These are phyloP conservation scores for Argyresthia albistria DNA, from an alignment of 2,888 invertebrate genomes.

Conservation along the genomic window DNA sequence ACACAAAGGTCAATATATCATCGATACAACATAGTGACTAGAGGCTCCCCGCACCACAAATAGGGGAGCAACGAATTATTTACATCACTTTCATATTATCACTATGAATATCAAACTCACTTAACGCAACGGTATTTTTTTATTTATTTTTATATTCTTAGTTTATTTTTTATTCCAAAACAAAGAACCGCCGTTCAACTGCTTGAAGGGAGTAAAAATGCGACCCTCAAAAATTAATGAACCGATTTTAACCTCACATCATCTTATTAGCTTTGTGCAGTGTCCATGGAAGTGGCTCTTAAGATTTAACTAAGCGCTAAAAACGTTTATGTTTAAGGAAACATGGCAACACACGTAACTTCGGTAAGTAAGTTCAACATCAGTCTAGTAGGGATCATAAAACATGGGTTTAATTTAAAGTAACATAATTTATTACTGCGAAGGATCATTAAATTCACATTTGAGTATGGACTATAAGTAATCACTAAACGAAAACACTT, in stretches of 20 bases:
- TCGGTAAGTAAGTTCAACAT: constrained; percentile 17
- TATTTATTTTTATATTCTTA: background rate
- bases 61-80: constrained; percentile 39
- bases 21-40: constrained; percentile 45
- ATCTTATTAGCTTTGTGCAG: constrained; percentile 1
- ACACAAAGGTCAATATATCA: background rate
- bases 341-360: background rate
- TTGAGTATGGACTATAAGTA: constrained; percentile 59
- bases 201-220: background rate
- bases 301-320: constrained; percentile 26
- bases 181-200: background rate
- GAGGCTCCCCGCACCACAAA: constrained; percentile 26
- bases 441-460: constrained; percentile 54
- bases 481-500: constrained; percentile 56
- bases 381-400: constrained; percentile 50
- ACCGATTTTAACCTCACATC: background rate
- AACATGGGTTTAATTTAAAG: constrained; percentile 30
- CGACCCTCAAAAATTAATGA: background rate
- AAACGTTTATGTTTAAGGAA: background rate
- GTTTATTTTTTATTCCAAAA: background rate
- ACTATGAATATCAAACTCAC: constrained; percentile 52
- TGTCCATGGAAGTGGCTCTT: constrained; percentile 47
- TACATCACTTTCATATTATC: constrained; percentile 34
- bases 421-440: constrained; percentile 37
- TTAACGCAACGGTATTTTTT: constrained; percentile 25